A percentile compares a stretch with the other conserved stretches of the same genome.
Evolutionary conservation across 2,113 vertebrate genomes (phyloP).

Genomic region (Mustela nigripes): DNA sequence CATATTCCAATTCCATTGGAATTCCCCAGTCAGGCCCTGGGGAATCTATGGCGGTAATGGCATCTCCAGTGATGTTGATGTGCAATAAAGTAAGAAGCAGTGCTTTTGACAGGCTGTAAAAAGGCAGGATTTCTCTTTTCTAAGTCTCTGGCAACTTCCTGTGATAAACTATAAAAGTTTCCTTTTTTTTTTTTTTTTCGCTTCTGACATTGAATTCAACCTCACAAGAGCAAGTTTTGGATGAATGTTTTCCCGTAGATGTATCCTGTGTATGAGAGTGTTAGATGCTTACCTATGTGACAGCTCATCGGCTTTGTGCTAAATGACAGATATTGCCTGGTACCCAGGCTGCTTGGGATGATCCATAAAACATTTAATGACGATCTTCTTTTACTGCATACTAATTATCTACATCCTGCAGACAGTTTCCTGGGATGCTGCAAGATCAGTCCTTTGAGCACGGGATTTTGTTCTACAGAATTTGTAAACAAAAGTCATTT

Average conservation of each 20-base stretch:
- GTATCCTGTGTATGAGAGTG: neutral
- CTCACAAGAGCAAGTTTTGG: neutral
- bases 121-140: neutral
- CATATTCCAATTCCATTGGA: neutral
- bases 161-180: neutral
- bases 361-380: constrained; percentile 49
- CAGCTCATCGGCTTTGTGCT: neutral
- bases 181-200: neutral
- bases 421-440: constrained; percentile 51
- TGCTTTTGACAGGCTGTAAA: neutral
- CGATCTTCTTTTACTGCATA: constrained; percentile 55
- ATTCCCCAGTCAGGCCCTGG: accelerated
- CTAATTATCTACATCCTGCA: constrained; percentile 26
- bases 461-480: constrained; percentile 79
- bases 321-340: neutral
- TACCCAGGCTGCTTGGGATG: neutral
- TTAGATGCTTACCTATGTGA: neutral
- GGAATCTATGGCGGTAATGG: neutral
- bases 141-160: neutral
- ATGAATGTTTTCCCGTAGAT: neutral
- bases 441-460: constrained; percentile 51
- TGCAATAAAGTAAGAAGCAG: neutral
- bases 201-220: neutral
- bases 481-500: constrained; percentile 87
- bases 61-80: neutral